phyloP scores from a whole-genome alignment of 2,797 vertebrate genomes.

The Leptoclinus maculatus region DNA sequence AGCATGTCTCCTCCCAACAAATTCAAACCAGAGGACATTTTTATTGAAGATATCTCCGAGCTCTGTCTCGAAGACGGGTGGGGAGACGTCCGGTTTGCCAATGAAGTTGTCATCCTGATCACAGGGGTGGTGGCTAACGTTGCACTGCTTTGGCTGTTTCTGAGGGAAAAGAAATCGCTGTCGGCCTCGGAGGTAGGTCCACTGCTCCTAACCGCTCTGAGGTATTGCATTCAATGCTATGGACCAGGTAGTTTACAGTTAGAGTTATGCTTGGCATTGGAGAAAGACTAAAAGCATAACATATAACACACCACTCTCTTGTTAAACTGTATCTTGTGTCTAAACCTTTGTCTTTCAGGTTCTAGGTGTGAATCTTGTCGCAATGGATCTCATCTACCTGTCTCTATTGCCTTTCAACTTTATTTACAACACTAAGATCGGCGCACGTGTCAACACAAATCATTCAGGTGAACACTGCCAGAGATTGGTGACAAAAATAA shows the following conservation, averaged over 20 bases:
- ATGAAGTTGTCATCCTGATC: conserved; percentile 20
- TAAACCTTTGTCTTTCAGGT: conserved; percentile 53
- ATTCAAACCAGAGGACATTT: fast-evolving
- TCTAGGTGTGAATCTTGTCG: conserved; percentile 59
- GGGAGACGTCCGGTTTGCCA: fast-evolving
- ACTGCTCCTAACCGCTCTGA: not conserved
- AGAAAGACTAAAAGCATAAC: not conserved
- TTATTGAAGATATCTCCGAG: fast-evolving
- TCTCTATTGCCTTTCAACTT: conserved; percentile 22
- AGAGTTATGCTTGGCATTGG: not conserved
- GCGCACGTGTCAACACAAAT: fast-evolving
- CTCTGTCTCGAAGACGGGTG: fast-evolving
- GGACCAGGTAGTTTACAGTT: not conserved
- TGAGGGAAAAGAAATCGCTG: conserved; percentile 41
- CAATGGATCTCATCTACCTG: conserved; percentile 55
- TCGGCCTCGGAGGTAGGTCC: conserved; percentile 53
- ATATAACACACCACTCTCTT: no score
- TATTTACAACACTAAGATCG: fast-evolving
- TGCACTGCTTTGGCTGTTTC: conserved; percentile 49
- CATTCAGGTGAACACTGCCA: conserved; percentile 1
- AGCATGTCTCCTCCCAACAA: not conserved
- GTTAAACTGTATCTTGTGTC: not conserved
- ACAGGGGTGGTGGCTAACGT: conserved; percentile 41
- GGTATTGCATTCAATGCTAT: not conserved
- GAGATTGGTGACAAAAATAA: not conserved